Percentiles rank a stretch among this genome's conserved stretches.
These are phyloP conservation scores for Anisognathus igniventris DNA, from an alignment of 2,797 vertebrate species.

Conservation along the genomic window DNA sequence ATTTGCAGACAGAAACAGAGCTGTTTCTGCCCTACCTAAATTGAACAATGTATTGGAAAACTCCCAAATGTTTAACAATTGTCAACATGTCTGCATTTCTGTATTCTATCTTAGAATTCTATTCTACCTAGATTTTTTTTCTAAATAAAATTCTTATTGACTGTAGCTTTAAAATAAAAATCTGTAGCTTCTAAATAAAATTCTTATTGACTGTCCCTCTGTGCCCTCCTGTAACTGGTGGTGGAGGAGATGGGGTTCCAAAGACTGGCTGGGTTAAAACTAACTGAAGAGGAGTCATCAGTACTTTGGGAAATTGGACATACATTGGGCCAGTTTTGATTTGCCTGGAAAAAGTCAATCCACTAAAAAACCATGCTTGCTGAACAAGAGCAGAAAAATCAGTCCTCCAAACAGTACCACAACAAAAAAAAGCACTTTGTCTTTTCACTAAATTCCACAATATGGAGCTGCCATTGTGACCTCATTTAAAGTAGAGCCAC, in stretches of 20 bases:
- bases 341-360: background rate
- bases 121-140: background rate
- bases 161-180: background rate
- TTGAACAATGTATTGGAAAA: background rate
- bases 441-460: background rate
- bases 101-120: background rate
- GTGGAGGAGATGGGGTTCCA: background rate
- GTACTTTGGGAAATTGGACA: background rate
- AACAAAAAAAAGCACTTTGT: background rate
- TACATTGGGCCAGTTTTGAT: background rate
- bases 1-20: background rate
- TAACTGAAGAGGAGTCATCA: background rate
- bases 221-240: background rate
- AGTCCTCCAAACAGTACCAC: background rate
- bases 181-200: background rate
- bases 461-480: background rate
- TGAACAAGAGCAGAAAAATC: background rate
- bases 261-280: background rate
- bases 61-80: rapidly evolving
- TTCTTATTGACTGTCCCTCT: background rate
- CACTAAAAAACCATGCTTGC: background rate
- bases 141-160: background rate
- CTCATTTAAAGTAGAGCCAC: background rate
- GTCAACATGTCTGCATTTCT: background rate
- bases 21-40: background rate